A percentile compares a stretch with the other conserved stretches of the same genome.
Evolutionary conservation across 2,888 invertebrate genomes (phyloP).

Genomic region (Rhagonycha fulva): DNA sequence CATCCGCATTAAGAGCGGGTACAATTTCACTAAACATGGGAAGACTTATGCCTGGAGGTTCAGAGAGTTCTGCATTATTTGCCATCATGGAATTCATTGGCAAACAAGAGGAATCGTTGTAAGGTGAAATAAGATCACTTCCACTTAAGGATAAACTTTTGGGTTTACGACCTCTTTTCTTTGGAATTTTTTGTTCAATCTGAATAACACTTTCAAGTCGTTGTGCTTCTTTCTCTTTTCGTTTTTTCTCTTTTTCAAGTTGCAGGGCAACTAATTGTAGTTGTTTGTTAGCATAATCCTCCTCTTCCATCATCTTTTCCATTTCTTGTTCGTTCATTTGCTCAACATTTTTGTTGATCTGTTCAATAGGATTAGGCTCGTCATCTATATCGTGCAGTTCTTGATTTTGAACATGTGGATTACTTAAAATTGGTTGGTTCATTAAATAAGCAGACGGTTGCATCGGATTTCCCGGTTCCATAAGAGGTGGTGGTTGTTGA

Average conservation of each 20-base stretch:
- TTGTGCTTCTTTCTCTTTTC: conserved; percentile 58
- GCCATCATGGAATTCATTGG: conserved; percentile 24
- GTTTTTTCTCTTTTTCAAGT: conserved; percentile 61
- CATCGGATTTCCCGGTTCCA: neutral
- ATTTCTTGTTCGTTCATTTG: conserved; percentile 55
- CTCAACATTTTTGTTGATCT: conserved; percentile 51
- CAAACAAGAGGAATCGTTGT: conserved; percentile 5
- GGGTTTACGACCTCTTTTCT: conserved; percentile 46
- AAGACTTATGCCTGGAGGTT: conserved; percentile 48
- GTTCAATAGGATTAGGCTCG: conserved; percentile 54
- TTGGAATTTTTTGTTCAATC: conserved; percentile 55
- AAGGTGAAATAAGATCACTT: conserved; percentile 5
- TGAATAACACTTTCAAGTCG: conserved; percentile 47
- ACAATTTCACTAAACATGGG: conserved; percentile 46
- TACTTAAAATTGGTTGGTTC: conserved; percentile 4
- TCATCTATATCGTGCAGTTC: conserved; percentile 33
- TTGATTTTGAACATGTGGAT: conserved; percentile 14
- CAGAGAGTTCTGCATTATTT: conserved; percentile 47
- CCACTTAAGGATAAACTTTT: conserved; percentile 29
- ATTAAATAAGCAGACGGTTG: neutral
- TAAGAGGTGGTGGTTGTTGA: neutral
- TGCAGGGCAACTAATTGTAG: conserved; percentile 56
- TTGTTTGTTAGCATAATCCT: conserved; percentile 63
- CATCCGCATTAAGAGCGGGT: conserved; percentile 35
- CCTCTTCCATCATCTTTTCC: conserved; percentile 64